Evolutionary conservation across 2,113 vertebrate species (phyloP).

Genomic region (Smithornis capensis): DNA sequence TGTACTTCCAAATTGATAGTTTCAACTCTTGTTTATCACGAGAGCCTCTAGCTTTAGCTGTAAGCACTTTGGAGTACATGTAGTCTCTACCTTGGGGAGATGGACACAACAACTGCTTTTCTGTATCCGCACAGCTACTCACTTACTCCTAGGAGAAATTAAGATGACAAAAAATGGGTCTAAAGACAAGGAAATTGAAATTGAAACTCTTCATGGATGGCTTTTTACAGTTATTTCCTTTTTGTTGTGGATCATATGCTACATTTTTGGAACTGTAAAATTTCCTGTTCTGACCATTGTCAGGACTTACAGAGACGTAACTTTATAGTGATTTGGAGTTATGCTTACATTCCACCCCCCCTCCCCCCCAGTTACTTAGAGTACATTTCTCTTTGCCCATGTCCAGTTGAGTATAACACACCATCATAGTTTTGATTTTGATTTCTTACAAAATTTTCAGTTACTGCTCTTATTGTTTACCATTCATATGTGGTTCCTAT

Average conservation of each 20-base stretch:
- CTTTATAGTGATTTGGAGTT: neutral
- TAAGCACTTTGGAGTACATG: accelerated
- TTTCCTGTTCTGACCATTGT: neutral
- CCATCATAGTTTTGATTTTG: neutral
- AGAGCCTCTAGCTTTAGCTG: neutral
- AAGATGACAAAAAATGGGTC: neutral
- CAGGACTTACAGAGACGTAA: neutral
- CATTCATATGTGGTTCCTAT: neutral
- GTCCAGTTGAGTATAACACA: neutral
- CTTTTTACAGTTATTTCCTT: neutral
- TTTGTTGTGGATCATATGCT: neutral
- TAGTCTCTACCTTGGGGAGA: neutral
- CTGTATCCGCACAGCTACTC: neutral
- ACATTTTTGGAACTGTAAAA: neutral
- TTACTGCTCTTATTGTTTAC: neutral
- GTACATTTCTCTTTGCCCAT: neutral
- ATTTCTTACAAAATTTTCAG: neutral
- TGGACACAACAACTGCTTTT: accelerated
- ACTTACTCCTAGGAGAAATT: neutral
- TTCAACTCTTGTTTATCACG: neutral
- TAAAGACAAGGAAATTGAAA: neutral
- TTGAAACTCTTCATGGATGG: neutral
- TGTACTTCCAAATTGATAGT: neutral
- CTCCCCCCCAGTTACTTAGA: neutral
- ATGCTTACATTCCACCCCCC: too few species aligned